Evolutionary conservation across 2,888 invertebrate genomes (phyloP).

Genomic region (Andrena chrysosceles): DNA sequence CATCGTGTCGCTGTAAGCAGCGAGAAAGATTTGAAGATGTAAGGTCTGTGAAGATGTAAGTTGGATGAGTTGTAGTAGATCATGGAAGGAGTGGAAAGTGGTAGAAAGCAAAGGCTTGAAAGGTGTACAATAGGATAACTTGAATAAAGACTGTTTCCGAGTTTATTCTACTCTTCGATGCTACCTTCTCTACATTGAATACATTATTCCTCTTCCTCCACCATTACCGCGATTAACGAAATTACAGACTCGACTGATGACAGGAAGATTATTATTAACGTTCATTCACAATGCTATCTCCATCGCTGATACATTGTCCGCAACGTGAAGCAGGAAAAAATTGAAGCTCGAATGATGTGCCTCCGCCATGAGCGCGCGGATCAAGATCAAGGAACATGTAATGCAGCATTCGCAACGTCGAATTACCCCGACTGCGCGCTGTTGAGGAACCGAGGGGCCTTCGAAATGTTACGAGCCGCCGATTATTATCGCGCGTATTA

Average conservation of each 20-base stretch:
- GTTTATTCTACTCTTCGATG: background rate
- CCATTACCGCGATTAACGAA: slow-evolving; percentile 32
- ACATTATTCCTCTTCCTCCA: background rate
- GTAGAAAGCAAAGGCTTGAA: too few species aligned
- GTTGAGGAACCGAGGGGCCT: slow-evolving; percentile 5
- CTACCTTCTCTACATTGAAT: background rate
- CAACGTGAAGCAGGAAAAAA: background rate
- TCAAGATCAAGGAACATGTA: slow-evolving; percentile 17
- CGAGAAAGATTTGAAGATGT: background rate
- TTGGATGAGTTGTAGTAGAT: background rate
- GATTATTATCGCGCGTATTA: slow-evolving; percentile 55
- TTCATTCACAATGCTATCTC: slow-evolving; percentile 29
- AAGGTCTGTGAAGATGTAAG: background rate
- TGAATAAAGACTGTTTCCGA: too few species aligned
- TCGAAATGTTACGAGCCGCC: slow-evolving; percentile 48
- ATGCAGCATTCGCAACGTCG: slow-evolving; percentile 1
- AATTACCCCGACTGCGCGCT: slow-evolving; percentile 3
- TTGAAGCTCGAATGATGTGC: background rate
- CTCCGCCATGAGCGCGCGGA: background rate
- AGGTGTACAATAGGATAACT: too few species aligned
- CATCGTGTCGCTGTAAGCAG: background rate
- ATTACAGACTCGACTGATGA: slow-evolving; percentile 16
- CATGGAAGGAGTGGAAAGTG: background rate
- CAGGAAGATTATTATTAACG: background rate
- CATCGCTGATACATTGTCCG: slow-evolving; percentile 29